Conservation (phyloP, 2,113 vertebrate species). For the Excalfactoria chinensis region DNA sequence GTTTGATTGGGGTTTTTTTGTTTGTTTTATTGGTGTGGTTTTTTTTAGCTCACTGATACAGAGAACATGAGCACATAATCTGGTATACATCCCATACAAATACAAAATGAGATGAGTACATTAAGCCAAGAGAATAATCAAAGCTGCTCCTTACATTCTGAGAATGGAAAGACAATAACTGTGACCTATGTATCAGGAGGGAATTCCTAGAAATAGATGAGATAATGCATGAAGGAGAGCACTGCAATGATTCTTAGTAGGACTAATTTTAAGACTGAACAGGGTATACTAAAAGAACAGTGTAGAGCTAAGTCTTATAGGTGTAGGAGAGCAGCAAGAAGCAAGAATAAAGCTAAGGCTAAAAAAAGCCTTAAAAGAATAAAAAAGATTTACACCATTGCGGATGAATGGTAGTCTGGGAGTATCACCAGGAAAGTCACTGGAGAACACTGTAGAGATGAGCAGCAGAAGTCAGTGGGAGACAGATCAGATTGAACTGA, state of each 20-base stretch:
- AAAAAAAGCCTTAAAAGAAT: neutral
- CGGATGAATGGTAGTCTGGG: neutral
- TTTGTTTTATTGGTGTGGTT: neutral
- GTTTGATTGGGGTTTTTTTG: rapidly evolving
- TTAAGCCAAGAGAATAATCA: neutral
- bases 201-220: neutral
- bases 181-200: neutral
- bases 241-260: neutral
- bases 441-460: neutral
- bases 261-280: neutral
- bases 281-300: neutral
- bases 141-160: neutral
- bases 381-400: neutral
- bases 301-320: neutral
- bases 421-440: neutral
- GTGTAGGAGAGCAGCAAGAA: neutral
- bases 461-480: neutral
- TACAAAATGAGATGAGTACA: neutral
- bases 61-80: neutral
- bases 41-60: neutral
- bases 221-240: neutral
- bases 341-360: neutral
- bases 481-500: neutral
- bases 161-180: neutral
- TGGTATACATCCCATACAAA: neutral